Percentiles rank a stretch among this genome's conserved stretches.
Evolutionary conservation across 2,888 invertebrate species (phyloP).

Genomic region (Exocentrus adspersus): DNA sequence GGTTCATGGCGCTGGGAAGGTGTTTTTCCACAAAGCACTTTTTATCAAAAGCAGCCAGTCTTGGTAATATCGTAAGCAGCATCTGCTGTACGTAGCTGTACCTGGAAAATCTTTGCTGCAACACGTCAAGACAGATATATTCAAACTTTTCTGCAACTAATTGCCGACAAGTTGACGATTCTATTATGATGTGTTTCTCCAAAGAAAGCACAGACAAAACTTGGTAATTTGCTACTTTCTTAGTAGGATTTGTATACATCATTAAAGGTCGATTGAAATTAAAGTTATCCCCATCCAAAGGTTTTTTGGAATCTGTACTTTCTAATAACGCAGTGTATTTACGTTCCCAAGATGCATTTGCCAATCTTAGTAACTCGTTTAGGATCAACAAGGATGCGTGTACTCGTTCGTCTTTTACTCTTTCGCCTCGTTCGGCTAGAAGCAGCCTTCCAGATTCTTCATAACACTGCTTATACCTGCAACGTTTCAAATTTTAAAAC

Average conservation of each 20-base stretch:
- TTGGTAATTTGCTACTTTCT: slow-evolving; percentile 55
- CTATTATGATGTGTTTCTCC: slow-evolving; percentile 73
- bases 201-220: slow-evolving; percentile 65
- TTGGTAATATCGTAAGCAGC: slow-evolving; percentile 86
- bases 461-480: slow-evolving; percentile 86
- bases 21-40: slow-evolving; percentile 81
- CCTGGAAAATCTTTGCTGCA: slow-evolving; percentile 80
- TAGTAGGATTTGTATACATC: slow-evolving; percentile 64
- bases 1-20: slow-evolving; percentile 78
- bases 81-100: slow-evolving; percentile 88
- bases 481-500: too few species aligned
- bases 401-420: slow-evolving; percentile 87
- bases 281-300: slow-evolving; percentile 55
- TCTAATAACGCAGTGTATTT: slow-evolving; percentile 79
- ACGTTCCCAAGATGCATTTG: slow-evolving; percentile 88
- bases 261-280: slow-evolving; percentile 52
- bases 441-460: slow-evolving; percentile 87
- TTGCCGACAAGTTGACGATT: slow-evolving; percentile 87
- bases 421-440: slow-evolving; percentile 78
- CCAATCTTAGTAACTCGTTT: slow-evolving; percentile 92
- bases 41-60: slow-evolving; percentile 92
- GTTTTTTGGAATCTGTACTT: slow-evolving; percentile 57
- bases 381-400: slow-evolving; percentile 93
- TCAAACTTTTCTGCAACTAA: slow-evolving; percentile 86
- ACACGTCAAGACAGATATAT: slow-evolving; percentile 79